These are phyloP conservation scores for Chlamydotis undulata DNA, from an alignment of 2,113 vertebrate genomes.

Conservation along the genomic window DNA sequence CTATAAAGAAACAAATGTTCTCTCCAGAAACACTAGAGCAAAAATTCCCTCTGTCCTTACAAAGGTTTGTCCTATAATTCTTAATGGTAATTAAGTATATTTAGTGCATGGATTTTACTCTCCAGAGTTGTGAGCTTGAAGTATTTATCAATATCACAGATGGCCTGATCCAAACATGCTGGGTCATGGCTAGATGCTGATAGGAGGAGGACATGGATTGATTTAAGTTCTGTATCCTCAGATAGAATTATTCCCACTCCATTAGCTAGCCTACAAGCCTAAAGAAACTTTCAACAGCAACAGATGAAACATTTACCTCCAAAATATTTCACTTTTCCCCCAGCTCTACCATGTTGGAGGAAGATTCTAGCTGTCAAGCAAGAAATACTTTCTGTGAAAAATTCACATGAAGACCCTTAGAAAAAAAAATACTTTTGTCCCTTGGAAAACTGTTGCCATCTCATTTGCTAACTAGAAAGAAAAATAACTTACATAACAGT, in stretches of 20 bases:
- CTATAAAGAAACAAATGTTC: neutral
- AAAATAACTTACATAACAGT: neutral
- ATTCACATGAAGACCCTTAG: neutral
- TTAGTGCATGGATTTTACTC: neutral
- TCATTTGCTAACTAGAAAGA: neutral
- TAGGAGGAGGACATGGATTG: neutral
- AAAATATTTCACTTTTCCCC: neutral
- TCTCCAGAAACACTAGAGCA: neutral
- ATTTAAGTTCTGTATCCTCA: neutral
- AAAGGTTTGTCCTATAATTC: neutral
- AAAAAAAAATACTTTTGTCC: neutral
- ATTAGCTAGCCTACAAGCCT: neutral
- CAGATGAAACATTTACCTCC: neutral
- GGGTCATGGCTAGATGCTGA: neutral
- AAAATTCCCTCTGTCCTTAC: neutral
- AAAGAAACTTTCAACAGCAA: neutral
- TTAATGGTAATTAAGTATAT: neutral
- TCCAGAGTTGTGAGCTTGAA: neutral
- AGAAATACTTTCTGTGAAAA: neutral
- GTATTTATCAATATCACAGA: neutral
- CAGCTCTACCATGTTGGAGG: neutral
- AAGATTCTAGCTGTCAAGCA: neutral
- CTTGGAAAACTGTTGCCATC: neutral
- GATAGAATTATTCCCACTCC: slow-evolving; percentile 21
- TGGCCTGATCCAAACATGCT: neutral